Evolutionary conservation across 2,888 invertebrate genomes (phyloP).

Genomic region (Calephelis perditalis): DNA sequence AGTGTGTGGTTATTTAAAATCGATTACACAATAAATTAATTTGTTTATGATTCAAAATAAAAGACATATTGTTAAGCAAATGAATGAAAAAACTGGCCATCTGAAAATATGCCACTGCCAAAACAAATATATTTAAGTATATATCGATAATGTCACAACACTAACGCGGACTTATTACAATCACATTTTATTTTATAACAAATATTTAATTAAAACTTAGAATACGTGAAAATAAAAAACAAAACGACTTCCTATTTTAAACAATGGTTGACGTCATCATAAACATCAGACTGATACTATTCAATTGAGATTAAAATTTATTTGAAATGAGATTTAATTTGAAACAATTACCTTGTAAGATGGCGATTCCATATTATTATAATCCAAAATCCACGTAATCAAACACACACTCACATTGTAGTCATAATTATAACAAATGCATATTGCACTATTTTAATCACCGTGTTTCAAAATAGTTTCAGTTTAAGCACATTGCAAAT

Average conservation of each 20-base stretch:
- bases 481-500: conserved; percentile 15
- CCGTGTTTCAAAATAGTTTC: conserved; percentile 30
- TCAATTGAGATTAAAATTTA: conserved; percentile 8
- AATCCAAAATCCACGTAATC: conserved; percentile 44
- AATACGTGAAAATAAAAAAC: conserved; percentile 13
- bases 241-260: conserved; percentile 26
- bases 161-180: conserved; percentile 34
- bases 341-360: conserved; percentile 54
- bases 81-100: no score
- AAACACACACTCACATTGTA: conserved; percentile 27
- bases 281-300: conserved; percentile 33
- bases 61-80: no score
- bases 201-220: conserved; percentile 23
- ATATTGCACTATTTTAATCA: conserved; percentile 49
- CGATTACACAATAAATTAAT: no score
- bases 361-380: conserved; percentile 65
- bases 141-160: conserved; percentile 44
- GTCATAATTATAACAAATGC: conserved; percentile 31
- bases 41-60: no score
- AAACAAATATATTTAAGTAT: conserved; percentile 33
- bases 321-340: conserved; percentile 4
- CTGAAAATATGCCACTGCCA: no score
- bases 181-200: not conserved
- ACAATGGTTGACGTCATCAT: conserved; percentile 57
- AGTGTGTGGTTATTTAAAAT: no score